Conservation (phyloP, 2,888 invertebrate genomes). For the Zygothrica quintamaculata region DNA sequence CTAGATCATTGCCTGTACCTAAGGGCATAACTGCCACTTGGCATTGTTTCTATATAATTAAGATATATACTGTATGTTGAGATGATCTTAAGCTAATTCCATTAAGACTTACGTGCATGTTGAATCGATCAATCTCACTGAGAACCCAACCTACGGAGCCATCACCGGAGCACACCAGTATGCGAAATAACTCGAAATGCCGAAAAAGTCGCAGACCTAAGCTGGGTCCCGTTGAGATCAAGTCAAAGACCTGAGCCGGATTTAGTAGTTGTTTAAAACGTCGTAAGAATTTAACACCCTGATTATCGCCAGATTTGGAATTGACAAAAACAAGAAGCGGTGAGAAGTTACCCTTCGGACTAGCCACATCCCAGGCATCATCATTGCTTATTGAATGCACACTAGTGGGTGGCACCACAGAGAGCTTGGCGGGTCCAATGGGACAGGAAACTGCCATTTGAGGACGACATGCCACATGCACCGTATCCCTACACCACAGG, state of each 20-base stretch:
- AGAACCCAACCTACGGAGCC: slow-evolving; percentile 99
- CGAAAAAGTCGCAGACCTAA: slow-evolving; percentile 94
- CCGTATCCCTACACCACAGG: slow-evolving; percentile 96
- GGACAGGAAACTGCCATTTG: slow-evolving; percentile 91
- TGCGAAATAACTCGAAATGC: slow-evolving; percentile 97
- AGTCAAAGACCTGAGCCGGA: slow-evolving; percentile 98
- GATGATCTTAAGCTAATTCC: not conserved
- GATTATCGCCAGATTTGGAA: slow-evolving; percentile 99
- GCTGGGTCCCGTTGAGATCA: slow-evolving; percentile 95
- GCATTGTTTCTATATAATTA: slow-evolving; percentile 89
- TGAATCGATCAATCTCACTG: slow-evolving; percentile 96
- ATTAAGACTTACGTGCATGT: slow-evolving; percentile 97
- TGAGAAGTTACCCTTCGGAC: slow-evolving; percentile 86
- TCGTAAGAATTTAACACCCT: slow-evolving; percentile 97
- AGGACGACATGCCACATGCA: slow-evolving; percentile 96
- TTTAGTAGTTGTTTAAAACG: slow-evolving; percentile 97
- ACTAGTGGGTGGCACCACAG: slow-evolving; percentile 97
- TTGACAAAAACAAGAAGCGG: slow-evolving; percentile 98
- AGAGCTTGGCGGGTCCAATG: slow-evolving; percentile 94
- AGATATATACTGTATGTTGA: not conserved
- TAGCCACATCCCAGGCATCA: slow-evolving; percentile 95
- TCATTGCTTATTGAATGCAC: slow-evolving; percentile 95
- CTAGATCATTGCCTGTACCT: slow-evolving; percentile 98
- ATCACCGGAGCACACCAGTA: slow-evolving; percentile 98
- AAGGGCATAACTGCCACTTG: slow-evolving; percentile 97